Conservation (phyloP, 2,797 vertebrate species). For the Novumbra hubbsi region DNA sequence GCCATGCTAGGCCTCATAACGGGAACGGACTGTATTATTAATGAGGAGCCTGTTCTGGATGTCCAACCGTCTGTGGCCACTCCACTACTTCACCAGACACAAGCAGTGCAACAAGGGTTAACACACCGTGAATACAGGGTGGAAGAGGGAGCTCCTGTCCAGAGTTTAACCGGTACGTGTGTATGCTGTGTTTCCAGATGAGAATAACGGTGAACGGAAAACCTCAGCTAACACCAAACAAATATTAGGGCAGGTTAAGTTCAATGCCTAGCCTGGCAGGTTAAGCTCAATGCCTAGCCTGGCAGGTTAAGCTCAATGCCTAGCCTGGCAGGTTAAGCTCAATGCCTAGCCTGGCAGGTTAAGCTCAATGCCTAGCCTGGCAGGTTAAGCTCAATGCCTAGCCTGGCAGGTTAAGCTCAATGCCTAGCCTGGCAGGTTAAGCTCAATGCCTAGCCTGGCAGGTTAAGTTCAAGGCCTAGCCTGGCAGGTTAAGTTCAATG, state of each 20-base stretch:
- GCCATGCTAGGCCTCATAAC: neutral
- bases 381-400: too few species aligned
- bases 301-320: too few species aligned
- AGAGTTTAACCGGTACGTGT: slow-evolving; percentile 22
- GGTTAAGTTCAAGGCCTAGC: too few species aligned
- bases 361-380: too few species aligned
- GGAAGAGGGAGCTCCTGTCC: neutral
- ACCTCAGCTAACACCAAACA: neutral
- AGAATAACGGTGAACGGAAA: neutral
- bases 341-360: too few species aligned
- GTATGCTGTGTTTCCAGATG: neutral
- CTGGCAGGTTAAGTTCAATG: too few species aligned
- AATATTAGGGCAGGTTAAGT: neutral
- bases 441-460: too few species aligned
- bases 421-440: too few species aligned
- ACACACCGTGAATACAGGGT: neutral
- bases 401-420: too few species aligned
- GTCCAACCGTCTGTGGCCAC: slow-evolving; percentile 20
- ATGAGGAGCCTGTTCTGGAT: slow-evolving; percentile 36
- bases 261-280: too few species aligned
- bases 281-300: too few species aligned
- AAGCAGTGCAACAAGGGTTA: slow-evolving; percentile 4
- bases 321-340: too few species aligned
- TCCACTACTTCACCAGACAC: slow-evolving; percentile 29
- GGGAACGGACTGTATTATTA: slow-evolving; percentile 45